phyloP scores from a whole-genome alignment of 2,113 vertebrate genomes.

The Mirza zaza region DNA sequence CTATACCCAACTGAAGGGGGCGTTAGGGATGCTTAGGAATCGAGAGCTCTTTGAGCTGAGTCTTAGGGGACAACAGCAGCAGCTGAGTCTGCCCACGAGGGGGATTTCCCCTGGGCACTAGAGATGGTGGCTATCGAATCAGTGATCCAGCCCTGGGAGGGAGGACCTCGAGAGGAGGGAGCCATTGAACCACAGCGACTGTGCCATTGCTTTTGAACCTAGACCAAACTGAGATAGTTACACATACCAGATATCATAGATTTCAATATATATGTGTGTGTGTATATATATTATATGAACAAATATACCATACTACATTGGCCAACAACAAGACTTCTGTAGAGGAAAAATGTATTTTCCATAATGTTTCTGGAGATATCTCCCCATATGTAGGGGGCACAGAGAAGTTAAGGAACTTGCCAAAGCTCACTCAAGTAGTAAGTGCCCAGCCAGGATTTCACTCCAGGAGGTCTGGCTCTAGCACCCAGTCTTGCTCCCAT shows the following conservation, averaged over 20 bases:
- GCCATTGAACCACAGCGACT: not conserved
- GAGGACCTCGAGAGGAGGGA: not conserved
- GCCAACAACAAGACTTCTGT: not conserved
- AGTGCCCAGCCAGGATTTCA: not conserved
- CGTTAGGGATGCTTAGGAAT: not conserved
- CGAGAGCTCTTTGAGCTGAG: not conserved
- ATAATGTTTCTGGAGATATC: not conserved
- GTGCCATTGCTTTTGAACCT: not conserved
- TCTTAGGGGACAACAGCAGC: not conserved
- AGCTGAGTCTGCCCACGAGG: not conserved
- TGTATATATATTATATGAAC: too few relatives aligned
- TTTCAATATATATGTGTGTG: not conserved
- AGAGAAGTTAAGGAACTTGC: not conserved
- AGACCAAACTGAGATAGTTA: not conserved
- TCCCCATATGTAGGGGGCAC: not conserved
- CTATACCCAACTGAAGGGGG: fast-evolving
- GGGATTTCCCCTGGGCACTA: not conserved
- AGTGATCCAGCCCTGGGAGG: not conserved
- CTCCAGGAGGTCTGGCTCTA: not conserved
- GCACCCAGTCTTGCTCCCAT: not conserved
- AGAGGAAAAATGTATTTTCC: not conserved
- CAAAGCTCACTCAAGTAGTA: not conserved
- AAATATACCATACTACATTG: not conserved
- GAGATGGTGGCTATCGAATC: not conserved
- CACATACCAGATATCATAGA: not conserved